Conservation (phyloP, 2,888 invertebrate species). For the Aethes cnicana region DNA sequence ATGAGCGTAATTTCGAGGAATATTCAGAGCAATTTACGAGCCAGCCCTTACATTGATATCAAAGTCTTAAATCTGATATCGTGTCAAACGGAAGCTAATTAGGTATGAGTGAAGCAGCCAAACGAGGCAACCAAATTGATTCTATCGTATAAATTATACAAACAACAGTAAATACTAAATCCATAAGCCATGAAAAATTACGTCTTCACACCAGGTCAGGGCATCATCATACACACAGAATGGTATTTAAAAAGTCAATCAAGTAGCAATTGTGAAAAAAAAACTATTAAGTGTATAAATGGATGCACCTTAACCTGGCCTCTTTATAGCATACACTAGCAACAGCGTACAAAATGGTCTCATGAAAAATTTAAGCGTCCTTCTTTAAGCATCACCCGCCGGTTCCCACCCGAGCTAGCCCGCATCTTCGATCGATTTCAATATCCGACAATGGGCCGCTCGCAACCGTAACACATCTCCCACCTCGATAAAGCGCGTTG, state of each 20-base stretch:
- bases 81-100: slow-evolving; percentile 14
- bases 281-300: too few relatives aligned
- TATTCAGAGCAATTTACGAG: slow-evolving; percentile 1
- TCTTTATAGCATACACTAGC: not conserved
- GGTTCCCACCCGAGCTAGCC: slow-evolving; percentile 18
- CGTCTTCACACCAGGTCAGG: too few relatives aligned
- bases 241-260: too few relatives aligned
- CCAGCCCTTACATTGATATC: slow-evolving; percentile 10
- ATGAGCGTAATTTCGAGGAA: not conserved
- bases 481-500: slow-evolving; percentile 12
- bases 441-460: slow-evolving; percentile 23
- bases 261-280: too few relatives aligned
- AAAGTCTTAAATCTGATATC: slow-evolving; percentile 2
- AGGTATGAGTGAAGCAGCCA: slow-evolving; percentile 1
- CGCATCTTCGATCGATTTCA: slow-evolving; percentile 29
- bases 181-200: too few relatives aligned
- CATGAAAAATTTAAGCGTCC: slow-evolving; percentile 3
- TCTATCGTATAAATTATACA: too few relatives aligned
- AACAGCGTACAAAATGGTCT: not conserved
- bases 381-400: not conserved
- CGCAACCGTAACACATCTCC: slow-evolving; percentile 8
- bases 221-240: too few relatives aligned
- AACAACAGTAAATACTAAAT: too few relatives aligned
- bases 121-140: slow-evolving; percentile 3
- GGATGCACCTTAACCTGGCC: not conserved